phyloP scores from a whole-genome alignment of 2,797 vertebrate species.

The Sebastes paucispinis region DNA sequence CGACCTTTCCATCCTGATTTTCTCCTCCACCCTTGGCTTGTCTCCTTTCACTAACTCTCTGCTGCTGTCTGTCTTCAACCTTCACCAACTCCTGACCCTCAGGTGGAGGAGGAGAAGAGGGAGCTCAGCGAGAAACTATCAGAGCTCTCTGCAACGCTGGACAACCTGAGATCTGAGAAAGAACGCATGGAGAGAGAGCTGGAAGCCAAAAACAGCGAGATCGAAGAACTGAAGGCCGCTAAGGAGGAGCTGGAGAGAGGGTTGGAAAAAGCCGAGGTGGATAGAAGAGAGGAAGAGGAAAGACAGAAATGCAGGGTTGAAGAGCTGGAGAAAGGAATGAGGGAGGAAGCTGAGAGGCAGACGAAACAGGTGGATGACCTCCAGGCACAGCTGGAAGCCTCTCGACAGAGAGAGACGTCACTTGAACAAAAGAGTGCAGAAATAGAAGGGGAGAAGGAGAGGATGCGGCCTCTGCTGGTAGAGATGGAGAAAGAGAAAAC shows the following conservation, averaged over 20 bases:
- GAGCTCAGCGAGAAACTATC: conserved; percentile 67
- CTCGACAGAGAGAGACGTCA: conserved; percentile 63
- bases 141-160: conserved; percentile 69
- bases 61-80: not conserved
- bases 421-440: conserved; percentile 74
- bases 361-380: conserved; percentile 59
- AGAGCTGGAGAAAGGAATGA: conserved; percentile 77
- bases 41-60: not conserved
- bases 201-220: conserved; percentile 78
- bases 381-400: conserved; percentile 71
- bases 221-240: conserved; percentile 82
- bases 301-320: conserved; percentile 67
- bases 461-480: conserved; percentile 55
- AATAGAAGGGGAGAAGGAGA: conserved; percentile 72
- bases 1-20: not conserved
- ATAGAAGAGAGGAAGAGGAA: conserved; percentile 71
- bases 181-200: conserved; percentile 77
- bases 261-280: conserved; percentile 64
- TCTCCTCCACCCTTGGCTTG: not conserved
- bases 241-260: conserved; percentile 81
- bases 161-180: conserved; percentile 79
- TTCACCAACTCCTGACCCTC: not conserved
- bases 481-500: conserved; percentile 75
- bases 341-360: conserved; percentile 68
- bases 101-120: conserved; percentile 77